Conservation (phyloP, 2,797 vertebrate species). For the Dipus sagitta region DNA sequence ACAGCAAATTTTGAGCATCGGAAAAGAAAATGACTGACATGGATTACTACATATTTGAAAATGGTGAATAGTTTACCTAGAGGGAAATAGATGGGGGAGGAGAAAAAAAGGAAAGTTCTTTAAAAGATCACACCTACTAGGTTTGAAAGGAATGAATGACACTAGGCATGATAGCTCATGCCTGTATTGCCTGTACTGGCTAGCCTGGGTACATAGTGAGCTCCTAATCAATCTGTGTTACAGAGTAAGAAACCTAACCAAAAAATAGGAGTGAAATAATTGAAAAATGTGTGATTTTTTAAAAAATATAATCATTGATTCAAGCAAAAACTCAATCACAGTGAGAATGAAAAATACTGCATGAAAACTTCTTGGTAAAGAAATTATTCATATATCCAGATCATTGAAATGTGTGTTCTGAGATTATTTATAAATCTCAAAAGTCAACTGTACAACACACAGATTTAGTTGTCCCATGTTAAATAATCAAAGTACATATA, state of each 20-base stretch:
- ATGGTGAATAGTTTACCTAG: neutral
- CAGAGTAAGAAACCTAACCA: neutral
- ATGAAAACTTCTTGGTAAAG: neutral
- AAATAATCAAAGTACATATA: neutral
- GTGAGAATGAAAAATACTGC: neutral
- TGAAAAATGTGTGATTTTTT: neutral
- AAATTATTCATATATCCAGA: neutral
- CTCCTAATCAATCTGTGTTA: no score
- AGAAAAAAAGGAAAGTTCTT: neutral
- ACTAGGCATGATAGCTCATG: neutral
- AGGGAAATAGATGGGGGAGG: neutral
- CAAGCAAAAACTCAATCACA: neutral
- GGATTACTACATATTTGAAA: neutral
- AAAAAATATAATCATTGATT: neutral
- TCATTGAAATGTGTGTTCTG: neutral
- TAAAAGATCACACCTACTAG: neutral
- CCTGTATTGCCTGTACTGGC: no score
- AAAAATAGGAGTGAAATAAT: neutral
- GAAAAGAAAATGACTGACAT: neutral
- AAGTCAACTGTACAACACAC: neutral
- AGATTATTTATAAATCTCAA: neutral
- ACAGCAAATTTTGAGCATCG: neutral
- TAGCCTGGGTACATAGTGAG: neutral
- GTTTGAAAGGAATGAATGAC: neutral
- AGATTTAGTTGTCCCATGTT: neutral